Evolutionary conservation across 2,797 vertebrate species (phyloP).

Genomic region (Toxotes lorentzi): DNA sequence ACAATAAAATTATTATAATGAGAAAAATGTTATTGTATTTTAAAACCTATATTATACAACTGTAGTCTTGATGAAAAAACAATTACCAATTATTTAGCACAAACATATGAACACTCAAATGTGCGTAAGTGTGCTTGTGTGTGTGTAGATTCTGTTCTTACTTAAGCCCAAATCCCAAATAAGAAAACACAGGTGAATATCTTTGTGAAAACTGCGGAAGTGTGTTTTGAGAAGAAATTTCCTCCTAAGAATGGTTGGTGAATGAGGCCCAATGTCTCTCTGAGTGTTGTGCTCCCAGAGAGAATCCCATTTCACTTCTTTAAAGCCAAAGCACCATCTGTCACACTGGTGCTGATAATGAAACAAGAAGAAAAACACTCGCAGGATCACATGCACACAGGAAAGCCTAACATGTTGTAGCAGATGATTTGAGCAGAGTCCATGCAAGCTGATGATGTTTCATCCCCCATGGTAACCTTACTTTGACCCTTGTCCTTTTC

Average conservation of each 20-base stretch:
- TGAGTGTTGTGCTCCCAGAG: constrained; percentile 43
- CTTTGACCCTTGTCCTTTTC: constrained; percentile 63
- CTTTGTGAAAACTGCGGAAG: background rate
- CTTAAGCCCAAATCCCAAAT: background rate
- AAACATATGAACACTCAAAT: constrained; percentile 1
- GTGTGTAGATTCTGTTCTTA: constrained; percentile 2
- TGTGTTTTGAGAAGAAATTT: constrained; percentile 1
- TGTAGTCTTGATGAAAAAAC: background rate
- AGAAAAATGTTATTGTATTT: background rate
- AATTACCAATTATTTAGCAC: background rate
- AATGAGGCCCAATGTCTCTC: constrained; percentile 45
- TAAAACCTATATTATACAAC: constrained; percentile 12
- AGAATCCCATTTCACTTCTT: constrained; percentile 57
- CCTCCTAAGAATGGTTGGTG: background rate
- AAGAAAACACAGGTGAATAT: background rate
- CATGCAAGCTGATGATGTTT: constrained; percentile 59
- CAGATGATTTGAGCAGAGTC: constrained; percentile 49
- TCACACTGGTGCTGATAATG: constrained; percentile 54
- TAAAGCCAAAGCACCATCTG: constrained; percentile 65
- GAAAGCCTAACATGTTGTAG: constrained; percentile 50
- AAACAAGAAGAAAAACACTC: constrained; percentile 52
- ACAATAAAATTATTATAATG: background rate
- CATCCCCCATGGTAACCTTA: constrained; percentile 55
- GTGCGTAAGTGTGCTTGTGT: background rate
- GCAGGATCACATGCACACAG: constrained; percentile 33